phyloP scores from a whole-genome alignment of 2,797 vertebrate species.

The Gobio occitaniae region DNA sequence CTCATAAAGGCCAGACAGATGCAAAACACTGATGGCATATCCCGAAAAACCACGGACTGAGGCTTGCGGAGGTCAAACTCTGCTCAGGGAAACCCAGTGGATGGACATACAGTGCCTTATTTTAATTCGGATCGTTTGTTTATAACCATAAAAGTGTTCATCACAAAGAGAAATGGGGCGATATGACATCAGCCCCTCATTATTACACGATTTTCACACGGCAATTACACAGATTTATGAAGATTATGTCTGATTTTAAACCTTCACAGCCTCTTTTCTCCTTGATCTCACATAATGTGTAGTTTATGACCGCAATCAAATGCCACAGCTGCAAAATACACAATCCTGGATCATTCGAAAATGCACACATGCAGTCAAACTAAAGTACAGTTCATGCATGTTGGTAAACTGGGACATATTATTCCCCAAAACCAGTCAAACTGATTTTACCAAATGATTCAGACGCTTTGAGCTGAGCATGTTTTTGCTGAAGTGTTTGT shows the following conservation, averaged over 20 bases:
- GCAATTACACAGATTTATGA: constrained; percentile 74
- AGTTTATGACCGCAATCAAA: not conserved
- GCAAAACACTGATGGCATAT: not conserved
- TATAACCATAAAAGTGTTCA: not conserved
- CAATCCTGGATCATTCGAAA: not conserved
- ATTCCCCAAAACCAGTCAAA: too few species aligned
- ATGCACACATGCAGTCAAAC: too few species aligned
- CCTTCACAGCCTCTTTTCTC: constrained; percentile 37
- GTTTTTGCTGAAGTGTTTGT: too few species aligned
- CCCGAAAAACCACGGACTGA: too few species aligned
- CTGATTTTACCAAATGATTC: too few species aligned
- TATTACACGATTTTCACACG: constrained; percentile 68
- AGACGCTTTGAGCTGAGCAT: too few species aligned
- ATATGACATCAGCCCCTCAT: not conserved
- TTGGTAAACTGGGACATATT: too few species aligned
- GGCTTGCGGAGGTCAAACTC: not conserved
- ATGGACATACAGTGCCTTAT: not conserved
- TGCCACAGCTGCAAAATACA: not conserved
- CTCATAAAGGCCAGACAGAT: not conserved
- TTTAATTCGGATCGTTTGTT: not conserved
- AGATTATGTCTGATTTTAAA: constrained; percentile 61
- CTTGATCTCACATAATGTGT: not conserved
- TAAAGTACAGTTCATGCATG: too few species aligned
- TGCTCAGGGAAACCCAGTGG: not conserved
- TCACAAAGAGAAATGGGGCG: not conserved